These are phyloP conservation scores for Dynastes maya DNA, from an alignment of 2,888 invertebrate species.

Conservation along the genomic window DNA sequence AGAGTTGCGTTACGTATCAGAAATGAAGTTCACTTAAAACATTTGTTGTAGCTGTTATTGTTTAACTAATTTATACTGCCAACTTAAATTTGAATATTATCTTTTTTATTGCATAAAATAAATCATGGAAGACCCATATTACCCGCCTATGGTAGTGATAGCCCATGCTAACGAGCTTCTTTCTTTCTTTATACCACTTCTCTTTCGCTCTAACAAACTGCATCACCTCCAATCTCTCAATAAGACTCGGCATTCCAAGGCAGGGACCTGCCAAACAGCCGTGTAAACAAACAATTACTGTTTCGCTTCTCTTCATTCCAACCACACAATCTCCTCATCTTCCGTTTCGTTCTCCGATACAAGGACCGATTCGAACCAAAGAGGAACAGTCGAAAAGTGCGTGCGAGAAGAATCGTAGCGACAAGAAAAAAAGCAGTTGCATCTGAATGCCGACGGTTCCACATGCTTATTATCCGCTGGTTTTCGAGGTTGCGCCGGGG, in stretches of 20 bases:
- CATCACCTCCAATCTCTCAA: constrained; percentile 68
- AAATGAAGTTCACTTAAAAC: no score
- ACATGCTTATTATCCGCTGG: constrained; percentile 50
- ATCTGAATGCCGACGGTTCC: constrained; percentile 21
- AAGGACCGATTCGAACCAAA: not conserved
- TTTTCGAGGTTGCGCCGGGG: constrained; percentile 22
- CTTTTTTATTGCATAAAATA: no score
- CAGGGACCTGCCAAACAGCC: constrained; percentile 61
- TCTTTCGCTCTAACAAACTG: constrained; percentile 60
- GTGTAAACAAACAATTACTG: constrained; percentile 66
- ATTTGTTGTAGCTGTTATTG: no score
- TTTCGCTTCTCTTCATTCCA: constrained; percentile 38
- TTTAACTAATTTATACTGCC: no score
- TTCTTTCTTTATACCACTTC: constrained; percentile 59
- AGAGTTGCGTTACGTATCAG: no score
- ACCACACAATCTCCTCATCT: constrained; percentile 2
- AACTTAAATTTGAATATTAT: no score
- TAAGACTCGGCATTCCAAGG: constrained; percentile 59
- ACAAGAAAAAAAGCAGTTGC: constrained; percentile 7
- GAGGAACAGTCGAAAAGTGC: not conserved
- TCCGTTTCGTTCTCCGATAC: not conserved
- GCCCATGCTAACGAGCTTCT: constrained; percentile 67
- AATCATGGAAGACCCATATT: not conserved
- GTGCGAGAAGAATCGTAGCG: constrained; percentile 8
- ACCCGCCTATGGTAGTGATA: constrained; percentile 63